Base-by-base conservation (phyloP, 1,140 invertebrate species). In the Mycetomoellerius zeteki region DNA sequence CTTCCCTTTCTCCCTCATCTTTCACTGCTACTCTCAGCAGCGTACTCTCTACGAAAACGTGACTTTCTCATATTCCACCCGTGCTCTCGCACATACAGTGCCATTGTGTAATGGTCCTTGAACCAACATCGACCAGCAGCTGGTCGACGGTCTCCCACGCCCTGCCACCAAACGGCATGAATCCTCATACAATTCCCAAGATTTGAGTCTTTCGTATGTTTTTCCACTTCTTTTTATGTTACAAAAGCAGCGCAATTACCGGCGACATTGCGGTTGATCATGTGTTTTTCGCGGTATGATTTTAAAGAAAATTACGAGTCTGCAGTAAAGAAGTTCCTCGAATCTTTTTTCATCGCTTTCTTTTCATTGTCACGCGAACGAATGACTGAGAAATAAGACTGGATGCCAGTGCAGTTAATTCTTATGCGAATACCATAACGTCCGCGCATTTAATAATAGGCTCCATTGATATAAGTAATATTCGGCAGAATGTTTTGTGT, bases 81-180 rank as follows among this genome's bases (percentile, higher is more conserved):
- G 75, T 58, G 62, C 62, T 82, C 69, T 24, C 80, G 64, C 60
- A 73, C 58, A 37, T 80, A 77, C 87, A 69, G 78, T 87, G 16
- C 64, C 78, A 91, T 91, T 91, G 89, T 91, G 89, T 81, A 91
- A 90, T 90, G 84, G 89, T 90, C 90, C 90, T 91, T 91, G 90
- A 91, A 91, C 84, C 78, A 90, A 90, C 89, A 88, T 88, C 86
- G 71, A 88, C 50, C 60, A 75, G 84, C 89, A 80, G 89, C 82
- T 91, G 86, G 89, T 91, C 90, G 89, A 58, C 88, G 85, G 87
- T 85, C 90, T 91, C 91, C 90, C 89, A 91, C 87, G 81, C 82
- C 90, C 87, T 71, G 88, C 86, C 73, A 78, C 85, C 65, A 88
- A 88, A 90, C 88, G 64, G 64, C 91, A 92, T 89, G 91, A 91